Evolutionary conservation across 2,113 vertebrate genomes (phyloP).

Genomic region (Illadopsis cleaveri): DNA sequence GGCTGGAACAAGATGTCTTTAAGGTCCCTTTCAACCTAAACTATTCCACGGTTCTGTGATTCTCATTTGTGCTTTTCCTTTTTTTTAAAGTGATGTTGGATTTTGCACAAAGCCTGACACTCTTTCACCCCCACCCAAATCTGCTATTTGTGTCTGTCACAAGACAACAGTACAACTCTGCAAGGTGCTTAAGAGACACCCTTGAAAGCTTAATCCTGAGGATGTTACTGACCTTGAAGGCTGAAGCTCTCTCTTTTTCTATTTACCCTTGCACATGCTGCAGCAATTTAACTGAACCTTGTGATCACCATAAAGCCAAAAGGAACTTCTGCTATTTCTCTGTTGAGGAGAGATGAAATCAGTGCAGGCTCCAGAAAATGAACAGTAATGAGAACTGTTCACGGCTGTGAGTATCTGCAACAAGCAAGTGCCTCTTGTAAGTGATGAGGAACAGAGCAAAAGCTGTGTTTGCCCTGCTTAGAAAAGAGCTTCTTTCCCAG

Average conservation of each 20-base stretch:
- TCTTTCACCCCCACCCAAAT: neutral
- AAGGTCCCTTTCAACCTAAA: neutral
- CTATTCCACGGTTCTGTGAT: neutral
- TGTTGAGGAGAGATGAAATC: neutral
- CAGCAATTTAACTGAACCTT: neutral
- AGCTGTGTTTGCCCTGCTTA: neutral
- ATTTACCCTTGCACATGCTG: neutral
- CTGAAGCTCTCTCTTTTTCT: neutral
- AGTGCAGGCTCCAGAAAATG: neutral
- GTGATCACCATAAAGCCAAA: neutral
- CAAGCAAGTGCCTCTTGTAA: neutral
- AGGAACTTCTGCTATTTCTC: neutral
- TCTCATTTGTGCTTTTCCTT: neutral
- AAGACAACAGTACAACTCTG: neutral
- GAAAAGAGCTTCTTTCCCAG: neutral
- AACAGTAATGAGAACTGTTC: neutral
- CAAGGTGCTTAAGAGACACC: neutral
- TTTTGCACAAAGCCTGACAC: neutral
- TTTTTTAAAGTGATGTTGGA: neutral
- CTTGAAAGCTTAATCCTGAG: neutral
- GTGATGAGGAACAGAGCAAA: neutral
- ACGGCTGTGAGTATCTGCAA: neutral
- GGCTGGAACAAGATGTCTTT: accelerated
- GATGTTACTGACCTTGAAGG: neutral
- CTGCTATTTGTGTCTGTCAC: neutral